These are phyloP conservation scores for Onychomys arenicola DNA, from an alignment of 2,797 vertebrate genomes.

Conservation along the genomic window DNA sequence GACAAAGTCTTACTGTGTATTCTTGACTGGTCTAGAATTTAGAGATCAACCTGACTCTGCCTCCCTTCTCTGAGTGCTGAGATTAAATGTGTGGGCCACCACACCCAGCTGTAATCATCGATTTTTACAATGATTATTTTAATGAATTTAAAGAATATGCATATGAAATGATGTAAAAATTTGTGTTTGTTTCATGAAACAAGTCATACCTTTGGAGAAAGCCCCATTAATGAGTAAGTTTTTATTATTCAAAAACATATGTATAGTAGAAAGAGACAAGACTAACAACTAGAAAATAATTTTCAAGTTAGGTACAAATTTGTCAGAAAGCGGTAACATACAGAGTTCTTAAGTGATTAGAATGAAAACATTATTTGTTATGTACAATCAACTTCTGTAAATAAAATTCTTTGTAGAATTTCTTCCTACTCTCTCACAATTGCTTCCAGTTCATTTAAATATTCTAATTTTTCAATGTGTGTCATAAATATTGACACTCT, in stretches of 20 bases:
- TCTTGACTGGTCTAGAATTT: not conserved
- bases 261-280: constrained; percentile 7
- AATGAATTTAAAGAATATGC: constrained; percentile 6
- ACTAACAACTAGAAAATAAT: constrained; percentile 22
- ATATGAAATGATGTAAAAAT: constrained; percentile 60
- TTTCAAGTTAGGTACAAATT: not conserved
- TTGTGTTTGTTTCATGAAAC: constrained; percentile 70
- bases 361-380: constrained; percentile 2
- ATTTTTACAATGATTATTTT: constrained; percentile 63
- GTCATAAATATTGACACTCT: constrained; percentile 24
- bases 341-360: not conserved
- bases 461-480: not conserved
- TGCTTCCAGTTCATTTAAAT: constrained; percentile 6
- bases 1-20: not conserved
- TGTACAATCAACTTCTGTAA: not conserved
- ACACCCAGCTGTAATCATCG: constrained; percentile 70
- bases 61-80: not conserved
- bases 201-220: constrained; percentile 95
- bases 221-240: constrained; percentile 93
- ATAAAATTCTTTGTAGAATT: constrained; percentile 15
- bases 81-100: not conserved
- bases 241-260: constrained; percentile 40
- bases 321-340: constrained; percentile 20
- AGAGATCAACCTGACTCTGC: not conserved
- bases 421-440: not conserved